These are phyloP conservation scores for Chlamydotis undulata DNA, from an alignment of 2,113 vertebrate genomes.

Conservation along the genomic window DNA sequence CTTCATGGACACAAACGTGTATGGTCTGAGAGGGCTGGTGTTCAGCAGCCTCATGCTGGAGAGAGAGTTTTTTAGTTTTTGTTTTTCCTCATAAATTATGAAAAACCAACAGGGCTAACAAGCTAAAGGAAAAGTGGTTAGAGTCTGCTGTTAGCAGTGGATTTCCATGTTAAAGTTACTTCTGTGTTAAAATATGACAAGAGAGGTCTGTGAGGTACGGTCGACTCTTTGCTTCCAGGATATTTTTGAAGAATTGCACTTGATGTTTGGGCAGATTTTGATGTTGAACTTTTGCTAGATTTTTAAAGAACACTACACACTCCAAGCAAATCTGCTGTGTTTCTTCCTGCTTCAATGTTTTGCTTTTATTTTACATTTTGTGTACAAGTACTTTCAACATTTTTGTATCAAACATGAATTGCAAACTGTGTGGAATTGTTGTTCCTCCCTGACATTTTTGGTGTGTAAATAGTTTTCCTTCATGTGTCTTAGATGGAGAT, in stretches of 20 bases:
- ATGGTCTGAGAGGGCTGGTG: not conserved
- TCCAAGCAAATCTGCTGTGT: not conserved
- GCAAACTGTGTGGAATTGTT: not conserved
- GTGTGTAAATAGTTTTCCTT: constrained; percentile 63
- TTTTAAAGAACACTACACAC: constrained; percentile 28
- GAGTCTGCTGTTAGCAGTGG: not conserved
- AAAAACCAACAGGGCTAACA: not conserved
- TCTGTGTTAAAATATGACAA: not conserved
- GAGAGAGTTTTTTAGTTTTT: not conserved
- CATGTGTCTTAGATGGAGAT: constrained; percentile 35
- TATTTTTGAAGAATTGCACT: not conserved
- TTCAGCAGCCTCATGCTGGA: not conserved
- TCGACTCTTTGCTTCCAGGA: not conserved
- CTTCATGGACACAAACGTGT: not conserved
- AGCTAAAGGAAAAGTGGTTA: not conserved
- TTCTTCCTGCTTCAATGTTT: not conserved
- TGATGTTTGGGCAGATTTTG: not conserved
- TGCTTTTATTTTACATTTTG: not conserved
- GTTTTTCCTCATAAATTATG: not conserved
- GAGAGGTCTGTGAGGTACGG: not conserved
- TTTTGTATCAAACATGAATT: not conserved
- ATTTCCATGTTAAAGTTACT: not conserved
- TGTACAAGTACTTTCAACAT: not conserved
- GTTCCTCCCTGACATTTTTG: not conserved
- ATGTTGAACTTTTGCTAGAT: not conserved